Evolutionary conservation across 2,888 invertebrate species (phyloP).

Genomic region (Chrysopilus asiliformis): DNA sequence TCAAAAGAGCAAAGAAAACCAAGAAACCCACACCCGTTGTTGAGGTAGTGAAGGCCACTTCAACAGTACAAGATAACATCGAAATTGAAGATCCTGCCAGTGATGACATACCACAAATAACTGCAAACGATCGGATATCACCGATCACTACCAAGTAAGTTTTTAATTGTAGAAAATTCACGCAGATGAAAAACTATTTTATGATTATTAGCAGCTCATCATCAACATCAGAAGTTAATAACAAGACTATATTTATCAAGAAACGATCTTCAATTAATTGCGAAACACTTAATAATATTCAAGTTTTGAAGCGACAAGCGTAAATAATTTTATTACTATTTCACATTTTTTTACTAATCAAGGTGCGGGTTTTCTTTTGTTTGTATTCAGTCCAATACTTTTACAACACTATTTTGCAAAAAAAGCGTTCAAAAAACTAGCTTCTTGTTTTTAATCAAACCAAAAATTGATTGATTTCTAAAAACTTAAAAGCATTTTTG

Average conservation of each 20-base stretch:
- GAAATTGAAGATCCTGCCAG: slow-evolving; percentile 33
- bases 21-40: slow-evolving; percentile 34
- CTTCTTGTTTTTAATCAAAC: neutral
- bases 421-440: neutral
- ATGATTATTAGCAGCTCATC: neutral
- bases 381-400: too few species aligned
- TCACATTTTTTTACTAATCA: slow-evolving; percentile 1
- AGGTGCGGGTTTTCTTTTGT: too few species aligned
- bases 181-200: neutral
- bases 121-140: slow-evolving; percentile 28
- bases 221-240: too few species aligned
- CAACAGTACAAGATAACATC: slow-evolving; percentile 29
- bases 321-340: slow-evolving; percentile 6
- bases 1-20: slow-evolving; percentile 74
- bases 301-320: slow-evolving; percentile 9
- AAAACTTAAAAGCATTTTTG: too few species aligned
- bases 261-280: slow-evolving; percentile 4
- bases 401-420: too few species aligned
- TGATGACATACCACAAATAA: slow-evolving; percentile 29
- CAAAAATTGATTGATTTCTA: neutral
- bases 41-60: slow-evolving; percentile 34
- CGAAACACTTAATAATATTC: slow-evolving; percentile 1
- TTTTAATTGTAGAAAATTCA: too few species aligned
- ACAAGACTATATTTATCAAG: too few species aligned
- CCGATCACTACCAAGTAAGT: slow-evolving; percentile 16